Conservation (phyloP, 2,797 vertebrate genomes). For the Silurus lanzhouensis region DNA sequence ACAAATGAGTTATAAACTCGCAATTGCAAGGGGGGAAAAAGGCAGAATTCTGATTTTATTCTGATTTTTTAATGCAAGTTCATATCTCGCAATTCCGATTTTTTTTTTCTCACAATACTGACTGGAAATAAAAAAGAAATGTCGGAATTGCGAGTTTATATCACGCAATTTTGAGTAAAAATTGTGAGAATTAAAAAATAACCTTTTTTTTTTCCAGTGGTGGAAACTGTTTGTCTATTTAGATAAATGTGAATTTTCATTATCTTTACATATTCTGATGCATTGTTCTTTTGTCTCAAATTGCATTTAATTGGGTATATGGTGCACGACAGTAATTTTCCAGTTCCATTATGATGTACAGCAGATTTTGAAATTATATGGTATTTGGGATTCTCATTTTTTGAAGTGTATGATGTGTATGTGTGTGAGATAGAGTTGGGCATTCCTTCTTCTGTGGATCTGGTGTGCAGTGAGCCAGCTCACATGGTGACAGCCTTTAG, state of each 20-base stretch:
- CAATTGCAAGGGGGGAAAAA: no score
- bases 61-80: no score
- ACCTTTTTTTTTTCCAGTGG: no score
- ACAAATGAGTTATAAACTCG: no score
- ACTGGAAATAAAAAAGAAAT: no score
- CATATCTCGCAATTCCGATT: no score
- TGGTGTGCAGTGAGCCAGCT: conserved; percentile 94
- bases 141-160: no score
- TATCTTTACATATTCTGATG: neutral
- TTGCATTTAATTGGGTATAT: neutral
- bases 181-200: no score
- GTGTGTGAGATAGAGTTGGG: conserved; percentile 79
- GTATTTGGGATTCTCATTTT: neutral
- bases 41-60: no score
- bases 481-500: conserved; percentile 94
- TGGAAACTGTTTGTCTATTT: no score
- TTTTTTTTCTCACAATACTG: no score
- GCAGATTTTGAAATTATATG: neutral
- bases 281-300: neutral
- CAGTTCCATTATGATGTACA: neutral
- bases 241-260: neutral
- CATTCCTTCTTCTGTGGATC: conserved; percentile 91
- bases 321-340: neutral
- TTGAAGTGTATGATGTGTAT: neutral
- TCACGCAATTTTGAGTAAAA: no score